Conservation (phyloP, 2,888 invertebrate species). For the Pristionchus japonicus region DNA sequence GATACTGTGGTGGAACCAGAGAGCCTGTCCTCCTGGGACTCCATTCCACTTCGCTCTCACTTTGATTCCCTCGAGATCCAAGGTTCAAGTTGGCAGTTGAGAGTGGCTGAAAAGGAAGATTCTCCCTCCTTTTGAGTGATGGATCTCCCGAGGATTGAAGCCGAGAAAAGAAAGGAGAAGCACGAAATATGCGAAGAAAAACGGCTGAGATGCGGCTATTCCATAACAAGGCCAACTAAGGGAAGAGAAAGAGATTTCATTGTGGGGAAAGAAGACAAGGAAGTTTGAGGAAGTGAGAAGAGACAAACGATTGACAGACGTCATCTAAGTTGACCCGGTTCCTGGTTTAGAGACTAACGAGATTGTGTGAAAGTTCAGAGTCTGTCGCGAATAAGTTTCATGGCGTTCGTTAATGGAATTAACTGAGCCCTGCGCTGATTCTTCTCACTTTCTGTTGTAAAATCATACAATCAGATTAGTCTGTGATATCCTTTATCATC, state of each 20-base stretch:
- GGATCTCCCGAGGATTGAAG: background rate
- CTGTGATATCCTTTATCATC: conserved; percentile 21
- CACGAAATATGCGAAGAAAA: background rate
- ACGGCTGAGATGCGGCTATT: background rate
- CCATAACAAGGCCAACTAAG: background rate
- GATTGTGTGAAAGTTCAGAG: background rate
- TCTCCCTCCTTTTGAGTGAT: conserved; percentile 1
- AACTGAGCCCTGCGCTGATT: background rate
- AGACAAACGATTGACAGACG: background rate
- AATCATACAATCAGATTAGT: background rate
- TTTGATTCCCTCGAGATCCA: background rate
- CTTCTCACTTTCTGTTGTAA: background rate
- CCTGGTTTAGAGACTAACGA: background rate
- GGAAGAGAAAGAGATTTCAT: background rate
- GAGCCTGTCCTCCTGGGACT: background rate
- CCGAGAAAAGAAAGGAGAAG: background rate
- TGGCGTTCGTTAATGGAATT: background rate
- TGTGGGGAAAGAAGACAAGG: background rate
- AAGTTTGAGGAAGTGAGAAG: background rate
- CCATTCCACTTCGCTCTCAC: background rate
- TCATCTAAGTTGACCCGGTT: background rate
- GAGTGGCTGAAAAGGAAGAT: background rate
- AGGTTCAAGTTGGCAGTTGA: background rate
- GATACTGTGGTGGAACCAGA: too few relatives aligned
- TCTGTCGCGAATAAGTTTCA: background rate